Conservation (phyloP, 2,797 vertebrate species). For the Enteromius anoplus region DNA sequence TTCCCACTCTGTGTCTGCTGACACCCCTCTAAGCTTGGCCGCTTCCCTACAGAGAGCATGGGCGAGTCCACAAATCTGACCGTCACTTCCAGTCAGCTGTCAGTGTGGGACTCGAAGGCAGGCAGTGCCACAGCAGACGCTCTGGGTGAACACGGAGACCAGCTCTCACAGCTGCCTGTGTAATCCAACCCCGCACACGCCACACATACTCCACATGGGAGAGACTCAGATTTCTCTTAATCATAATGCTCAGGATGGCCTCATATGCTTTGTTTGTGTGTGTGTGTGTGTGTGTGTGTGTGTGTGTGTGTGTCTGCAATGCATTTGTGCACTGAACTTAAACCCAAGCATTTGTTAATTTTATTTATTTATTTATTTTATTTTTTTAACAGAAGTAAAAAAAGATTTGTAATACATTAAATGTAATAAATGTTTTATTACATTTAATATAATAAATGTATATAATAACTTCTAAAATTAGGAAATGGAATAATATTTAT, state of each 20-base stretch:
- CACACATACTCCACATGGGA: conserved; percentile 6
- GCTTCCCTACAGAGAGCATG: conserved; percentile 54
- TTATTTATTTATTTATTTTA: background rate
- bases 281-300: no score
- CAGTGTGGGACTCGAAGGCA: conserved; percentile 44
- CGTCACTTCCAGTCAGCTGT: conserved; percentile 57
- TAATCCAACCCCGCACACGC: conserved; percentile 56
- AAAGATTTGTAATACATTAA: no score
- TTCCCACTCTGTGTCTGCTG: conserved; percentile 21
- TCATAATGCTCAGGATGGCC: conserved; percentile 17
- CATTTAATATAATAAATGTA: background rate
- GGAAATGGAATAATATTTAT: conserved; percentile 22
- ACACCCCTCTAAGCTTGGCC: conserved; percentile 37
- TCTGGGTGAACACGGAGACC: conserved; percentile 52
- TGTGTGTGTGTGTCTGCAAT: background rate
- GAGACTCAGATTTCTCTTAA: conserved; percentile 28
- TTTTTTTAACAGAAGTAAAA: background rate
- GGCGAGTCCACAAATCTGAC: conserved; percentile 47
- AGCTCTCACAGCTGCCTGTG: conserved; percentile 47
- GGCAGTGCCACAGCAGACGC: conserved; percentile 17
- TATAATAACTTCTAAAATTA: background rate
- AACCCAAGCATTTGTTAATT: background rate
- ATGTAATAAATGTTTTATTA: no score
- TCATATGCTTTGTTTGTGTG: background rate
- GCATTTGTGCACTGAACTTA: background rate